Conservation (phyloP, 1,140 invertebrate genomes). For the Bombus sylvicola region DNA sequence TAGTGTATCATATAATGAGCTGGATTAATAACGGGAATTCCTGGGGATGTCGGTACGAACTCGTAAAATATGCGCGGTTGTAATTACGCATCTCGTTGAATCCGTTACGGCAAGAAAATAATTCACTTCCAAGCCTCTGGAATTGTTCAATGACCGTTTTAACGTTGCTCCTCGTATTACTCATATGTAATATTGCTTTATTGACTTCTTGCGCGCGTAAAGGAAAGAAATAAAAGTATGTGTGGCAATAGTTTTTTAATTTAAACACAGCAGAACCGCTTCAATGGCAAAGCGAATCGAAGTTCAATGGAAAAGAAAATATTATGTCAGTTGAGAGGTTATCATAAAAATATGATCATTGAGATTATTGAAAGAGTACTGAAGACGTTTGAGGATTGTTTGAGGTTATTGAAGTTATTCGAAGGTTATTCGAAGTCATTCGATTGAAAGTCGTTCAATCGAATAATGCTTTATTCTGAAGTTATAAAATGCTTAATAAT, state of each 20-base stretch:
- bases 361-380: background rate
- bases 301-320: background rate
- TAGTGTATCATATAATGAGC: conserved; percentile 45
- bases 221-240: background rate
- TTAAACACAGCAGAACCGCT: background rate
- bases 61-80: conserved; percentile 46
- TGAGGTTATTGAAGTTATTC: no score
- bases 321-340: background rate
- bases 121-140: background rate
- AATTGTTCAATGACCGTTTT: background rate
- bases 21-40: conserved; percentile 58
- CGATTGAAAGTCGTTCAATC: background rate
- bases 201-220: background rate
- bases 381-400: no score
- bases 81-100: conserved; percentile 54
- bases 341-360: background rate
- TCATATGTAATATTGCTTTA: background rate
- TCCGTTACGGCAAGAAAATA: conserved; percentile 15
- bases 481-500: background rate
- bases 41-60: conserved; percentile 22
- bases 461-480: background rate
- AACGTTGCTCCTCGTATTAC: background rate
- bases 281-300: background rate
- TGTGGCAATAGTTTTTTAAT: background rate
- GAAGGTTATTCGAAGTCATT: no score